A percentile compares a stretch with the other conserved stretches of the same genome.
These are phyloP conservation scores for Chelon labrosus DNA, from an alignment of 2,797 vertebrate genomes.

Conservation along the genomic window DNA sequence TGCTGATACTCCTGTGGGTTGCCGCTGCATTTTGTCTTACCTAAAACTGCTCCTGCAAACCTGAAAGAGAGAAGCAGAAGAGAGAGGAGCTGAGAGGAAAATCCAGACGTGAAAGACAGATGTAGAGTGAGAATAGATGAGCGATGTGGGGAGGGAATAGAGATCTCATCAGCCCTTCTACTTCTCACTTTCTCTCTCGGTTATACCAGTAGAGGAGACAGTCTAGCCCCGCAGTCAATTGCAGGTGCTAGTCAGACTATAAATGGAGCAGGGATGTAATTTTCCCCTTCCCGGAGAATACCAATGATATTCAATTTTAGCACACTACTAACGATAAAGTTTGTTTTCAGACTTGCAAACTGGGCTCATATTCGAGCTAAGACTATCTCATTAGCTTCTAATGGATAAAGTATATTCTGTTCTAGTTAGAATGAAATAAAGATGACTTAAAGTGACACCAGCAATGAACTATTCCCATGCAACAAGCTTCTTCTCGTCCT, in stretches of 20 bases:
- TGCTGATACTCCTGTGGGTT: slow-evolving; percentile 14
- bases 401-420: not conserved
- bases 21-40: slow-evolving; percentile 56
- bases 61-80: slow-evolving; percentile 20
- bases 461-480: not conserved
- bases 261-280: slow-evolving; percentile 56
- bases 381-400: not conserved
- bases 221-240: slow-evolving; percentile 56
- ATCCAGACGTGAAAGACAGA: slow-evolving; percentile 25
- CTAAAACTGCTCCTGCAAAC: slow-evolving; percentile 49
- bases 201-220: slow-evolving; percentile 40
- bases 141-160: slow-evolving; percentile 33
- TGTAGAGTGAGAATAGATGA: slow-evolving; percentile 38
- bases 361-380: not conserved
- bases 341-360: slow-evolving; percentile 16
- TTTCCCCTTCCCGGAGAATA: slow-evolving; percentile 57
- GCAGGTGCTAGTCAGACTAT: slow-evolving; percentile 60
- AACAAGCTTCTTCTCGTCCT: not conserved
- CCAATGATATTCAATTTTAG: slow-evolving; percentile 49
- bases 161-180: slow-evolving; percentile 50
- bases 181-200: slow-evolving; percentile 27
- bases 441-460: not conserved
- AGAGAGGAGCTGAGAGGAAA: slow-evolving; percentile 8
- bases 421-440: not conserved
- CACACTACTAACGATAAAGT: slow-evolving; percentile 23